Percentiles rank a stretch among this genome's conserved stretches.
Conservation (phyloP, 2,888 invertebrate species). For the Agrochola macilenta region DNA sequence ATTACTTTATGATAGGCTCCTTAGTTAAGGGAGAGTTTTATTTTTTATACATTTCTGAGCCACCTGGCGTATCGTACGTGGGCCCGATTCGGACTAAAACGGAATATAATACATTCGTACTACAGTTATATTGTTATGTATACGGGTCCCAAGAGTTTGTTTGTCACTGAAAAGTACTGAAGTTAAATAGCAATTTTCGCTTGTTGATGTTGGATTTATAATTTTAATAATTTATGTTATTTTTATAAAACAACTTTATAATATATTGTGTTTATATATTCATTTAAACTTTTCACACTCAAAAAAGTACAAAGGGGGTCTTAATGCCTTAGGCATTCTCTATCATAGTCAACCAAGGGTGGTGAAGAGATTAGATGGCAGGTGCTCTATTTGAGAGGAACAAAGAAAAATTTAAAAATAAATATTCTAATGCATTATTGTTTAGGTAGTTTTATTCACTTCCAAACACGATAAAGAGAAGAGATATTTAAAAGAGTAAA, state of each 20-base stretch:
- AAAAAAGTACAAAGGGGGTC: too few relatives aligned
- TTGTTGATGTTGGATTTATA: neutral
- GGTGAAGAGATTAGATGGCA: too few relatives aligned
- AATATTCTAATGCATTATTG: too few relatives aligned
- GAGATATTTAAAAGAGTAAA: neutral
- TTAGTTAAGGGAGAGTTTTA: slow-evolving; percentile 24
- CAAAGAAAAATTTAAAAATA: too few relatives aligned
- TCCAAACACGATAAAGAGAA: neutral
- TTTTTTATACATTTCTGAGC: slow-evolving; percentile 28
- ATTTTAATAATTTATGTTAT: neutral
- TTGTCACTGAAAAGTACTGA: too few relatives aligned
- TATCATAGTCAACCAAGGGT: too few relatives aligned
- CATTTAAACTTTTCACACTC: too few relatives aligned
- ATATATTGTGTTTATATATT: neutral
- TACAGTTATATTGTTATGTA: neutral
- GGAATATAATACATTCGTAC: slow-evolving; percentile 16
- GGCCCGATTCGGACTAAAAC: slow-evolving; percentile 32
- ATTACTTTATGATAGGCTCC: slow-evolving; percentile 56
- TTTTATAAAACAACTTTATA: neutral
- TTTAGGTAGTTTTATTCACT: neutral
- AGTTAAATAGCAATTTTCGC: neutral
- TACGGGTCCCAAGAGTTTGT: neutral
- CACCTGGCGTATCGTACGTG: slow-evolving; percentile 61
- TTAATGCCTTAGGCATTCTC: too few relatives aligned
- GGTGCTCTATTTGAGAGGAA: too few relatives aligned